Evolutionary conservation across 2,888 invertebrate species (phyloP).

Genomic region (Alcis repandata): DNA sequence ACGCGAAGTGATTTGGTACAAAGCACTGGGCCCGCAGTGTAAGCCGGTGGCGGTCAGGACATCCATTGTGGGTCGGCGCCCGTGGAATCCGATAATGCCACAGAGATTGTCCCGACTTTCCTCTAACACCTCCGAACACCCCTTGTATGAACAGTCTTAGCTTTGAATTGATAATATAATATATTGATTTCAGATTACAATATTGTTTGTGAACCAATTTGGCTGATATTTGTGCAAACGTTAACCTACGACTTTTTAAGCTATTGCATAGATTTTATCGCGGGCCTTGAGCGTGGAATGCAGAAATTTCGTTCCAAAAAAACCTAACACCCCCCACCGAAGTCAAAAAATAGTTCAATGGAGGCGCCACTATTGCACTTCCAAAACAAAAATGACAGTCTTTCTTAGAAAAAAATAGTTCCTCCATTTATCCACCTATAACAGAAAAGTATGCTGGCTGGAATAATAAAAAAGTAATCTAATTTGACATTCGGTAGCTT

Average conservation of each 20-base stretch:
- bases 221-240: not conserved
- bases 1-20: slow-evolving; percentile 84
- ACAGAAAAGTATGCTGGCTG: too few relatives aligned
- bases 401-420: too few relatives aligned
- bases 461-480: too few relatives aligned
- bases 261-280: too few relatives aligned
- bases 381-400: too few relatives aligned
- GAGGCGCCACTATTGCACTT: too few relatives aligned
- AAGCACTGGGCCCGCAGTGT: slow-evolving; percentile 81
- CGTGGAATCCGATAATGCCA: slow-evolving; percentile 85
- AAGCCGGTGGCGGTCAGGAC: slow-evolving; percentile 80
- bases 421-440: too few relatives aligned
- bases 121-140: slow-evolving; percentile 77
- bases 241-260: not conserved
- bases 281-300: too few relatives aligned
- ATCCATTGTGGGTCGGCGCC: slow-evolving; percentile 81
- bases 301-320: too few relatives aligned
- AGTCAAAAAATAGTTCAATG: too few relatives aligned
- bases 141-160: slow-evolving; percentile 62
- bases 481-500: too few relatives aligned
- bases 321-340: too few relatives aligned
- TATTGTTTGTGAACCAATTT: slow-evolving; percentile 3
- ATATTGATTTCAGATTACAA: slow-evolving; percentile 29
- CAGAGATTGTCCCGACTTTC: slow-evolving; percentile 83
- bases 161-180: slow-evolving; percentile 53